A percentile compares a stretch with the other conserved stretches of the same genome.
Conservation (phyloP, 2,797 vertebrate genomes). For the Intellagama lesueurii region DNA sequence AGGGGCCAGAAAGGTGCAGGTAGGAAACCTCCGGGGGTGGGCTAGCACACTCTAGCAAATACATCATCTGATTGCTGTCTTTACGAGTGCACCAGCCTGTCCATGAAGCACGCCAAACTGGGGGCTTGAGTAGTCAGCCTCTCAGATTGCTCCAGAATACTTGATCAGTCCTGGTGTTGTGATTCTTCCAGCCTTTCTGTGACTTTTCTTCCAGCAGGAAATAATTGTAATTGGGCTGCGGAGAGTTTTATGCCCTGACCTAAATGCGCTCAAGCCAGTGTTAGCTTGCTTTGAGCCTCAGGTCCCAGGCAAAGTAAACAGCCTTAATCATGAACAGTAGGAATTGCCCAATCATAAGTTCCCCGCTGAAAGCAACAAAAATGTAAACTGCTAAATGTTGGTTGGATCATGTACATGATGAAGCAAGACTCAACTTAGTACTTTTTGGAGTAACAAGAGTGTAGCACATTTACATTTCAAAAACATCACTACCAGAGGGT, state of each 20-base stretch:
- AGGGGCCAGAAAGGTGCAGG: too few species aligned
- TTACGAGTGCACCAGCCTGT: too few species aligned
- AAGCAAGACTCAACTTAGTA: background rate
- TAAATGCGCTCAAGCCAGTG: conserved; percentile 1
- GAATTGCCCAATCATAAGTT: background rate
- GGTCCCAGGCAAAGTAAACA: background rate
- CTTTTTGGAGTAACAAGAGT: background rate
- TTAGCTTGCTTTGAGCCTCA: background rate
- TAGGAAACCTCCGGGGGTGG: too few species aligned
- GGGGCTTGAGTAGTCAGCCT: background rate
- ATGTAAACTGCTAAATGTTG: background rate
- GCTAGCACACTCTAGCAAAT: too few species aligned
- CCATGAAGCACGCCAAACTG: too few species aligned
- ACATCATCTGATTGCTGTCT: too few species aligned
- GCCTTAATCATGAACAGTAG: background rate
- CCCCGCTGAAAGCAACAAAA: background rate
- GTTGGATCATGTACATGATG: background rate
- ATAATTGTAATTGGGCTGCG: conserved; percentile 37
- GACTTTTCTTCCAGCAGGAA: background rate
- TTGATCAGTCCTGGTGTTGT: background rate
- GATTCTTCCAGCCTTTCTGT: background rate
- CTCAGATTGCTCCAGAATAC: conserved; percentile 4
- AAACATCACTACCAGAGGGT: background rate
- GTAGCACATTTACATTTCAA: background rate
- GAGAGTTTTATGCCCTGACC: background rate